Evolutionary conservation across 2,888 invertebrate genomes (phyloP), one percentile per base, ranked within the genome.

Genomic region (Cheilosia pagana): DNA sequence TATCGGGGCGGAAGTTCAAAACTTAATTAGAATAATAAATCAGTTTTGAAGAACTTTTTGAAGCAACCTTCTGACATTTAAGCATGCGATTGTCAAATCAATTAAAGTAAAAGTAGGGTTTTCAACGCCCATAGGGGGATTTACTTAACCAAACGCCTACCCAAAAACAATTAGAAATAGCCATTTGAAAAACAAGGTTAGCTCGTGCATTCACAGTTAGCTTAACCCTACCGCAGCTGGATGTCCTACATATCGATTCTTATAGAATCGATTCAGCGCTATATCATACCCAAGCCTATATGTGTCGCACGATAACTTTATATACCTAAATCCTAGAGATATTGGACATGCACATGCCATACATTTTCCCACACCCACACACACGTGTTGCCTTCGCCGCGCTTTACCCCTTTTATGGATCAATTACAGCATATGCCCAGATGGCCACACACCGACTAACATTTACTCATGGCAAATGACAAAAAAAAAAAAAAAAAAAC

Each of bases 231-330:
- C 53, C 45, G 16, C 74, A 45, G 28, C 35, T 3, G 12, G 12
- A 48, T 70, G 53, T 60, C 67, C 76, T 68, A 67, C 43, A 68
- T 70, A 74, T 48, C 28, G 57, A 74, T 63, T 74, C 39, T n/a
- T 7, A 6, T 7, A 16, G 57, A 57, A 74, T 74, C 67, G 67
- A 68, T 76, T 53, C 52, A 35, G 35, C 59, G 48, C 55, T 59
- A 50, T 12, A 19, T 12, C 59, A 55, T n/a, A n/a, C 48, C 21
- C n/a, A 35, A 63, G 10, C 28, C 16, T 23, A 21, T 35, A 4
- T 12, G 3, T 16, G 53, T 45, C 67, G 14, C 31, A 35, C 35
- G 35, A 71, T 75, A 75, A 59, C 57, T 59, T 41, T 21, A 35
- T 12, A 35, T 35, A 57, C 21, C 48, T 28, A 25, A 60, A 67